These are phyloP conservation scores for Microcebus griseorufus DNA, from an alignment of 2,113 vertebrate species.

Conservation along the genomic window DNA sequence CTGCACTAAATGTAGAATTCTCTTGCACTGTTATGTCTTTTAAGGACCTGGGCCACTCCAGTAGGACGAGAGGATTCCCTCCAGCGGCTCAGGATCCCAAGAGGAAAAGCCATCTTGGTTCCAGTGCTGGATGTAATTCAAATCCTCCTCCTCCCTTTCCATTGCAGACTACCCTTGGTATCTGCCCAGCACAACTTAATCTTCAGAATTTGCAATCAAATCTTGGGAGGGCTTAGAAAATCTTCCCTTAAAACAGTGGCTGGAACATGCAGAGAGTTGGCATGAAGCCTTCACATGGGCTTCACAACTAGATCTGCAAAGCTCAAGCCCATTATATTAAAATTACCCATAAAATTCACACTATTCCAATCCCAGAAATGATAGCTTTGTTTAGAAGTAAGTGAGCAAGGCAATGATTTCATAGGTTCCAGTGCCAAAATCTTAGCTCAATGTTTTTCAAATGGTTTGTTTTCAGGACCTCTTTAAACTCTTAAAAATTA, in stretches of 20 bases:
- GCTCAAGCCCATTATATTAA: constrained; percentile 21
- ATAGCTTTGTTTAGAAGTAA: constrained; percentile 57
- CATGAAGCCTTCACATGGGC: background rate
- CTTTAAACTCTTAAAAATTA: constrained; percentile 14
- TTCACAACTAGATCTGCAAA: background rate
- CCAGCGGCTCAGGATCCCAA: background rate
- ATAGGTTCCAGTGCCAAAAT: constrained; percentile 42
- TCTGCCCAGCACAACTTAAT: background rate
- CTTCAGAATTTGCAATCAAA: background rate
- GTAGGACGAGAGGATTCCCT: background rate
- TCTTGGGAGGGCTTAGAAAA: background rate
- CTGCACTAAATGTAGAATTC: background rate
- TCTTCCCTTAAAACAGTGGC: constrained; percentile 46
- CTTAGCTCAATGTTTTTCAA: constrained; percentile 65
- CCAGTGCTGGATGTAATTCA: background rate
- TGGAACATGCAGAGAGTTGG: background rate
- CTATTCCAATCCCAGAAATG: constrained; percentile 21
- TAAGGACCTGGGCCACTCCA: background rate
- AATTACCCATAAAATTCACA: constrained; percentile 66
- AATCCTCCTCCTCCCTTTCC: background rate
- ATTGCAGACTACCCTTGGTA: background rate
- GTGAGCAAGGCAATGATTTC: constrained; percentile 61
- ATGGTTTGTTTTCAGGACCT: constrained; percentile 28
- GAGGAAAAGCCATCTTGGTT: background rate
- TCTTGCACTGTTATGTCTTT: background rate